Evolutionary conservation across 2,797 vertebrate genomes (phyloP), one percentile per base, ranked within the genome.

Genomic region (Pelodytes ibericus): DNA sequence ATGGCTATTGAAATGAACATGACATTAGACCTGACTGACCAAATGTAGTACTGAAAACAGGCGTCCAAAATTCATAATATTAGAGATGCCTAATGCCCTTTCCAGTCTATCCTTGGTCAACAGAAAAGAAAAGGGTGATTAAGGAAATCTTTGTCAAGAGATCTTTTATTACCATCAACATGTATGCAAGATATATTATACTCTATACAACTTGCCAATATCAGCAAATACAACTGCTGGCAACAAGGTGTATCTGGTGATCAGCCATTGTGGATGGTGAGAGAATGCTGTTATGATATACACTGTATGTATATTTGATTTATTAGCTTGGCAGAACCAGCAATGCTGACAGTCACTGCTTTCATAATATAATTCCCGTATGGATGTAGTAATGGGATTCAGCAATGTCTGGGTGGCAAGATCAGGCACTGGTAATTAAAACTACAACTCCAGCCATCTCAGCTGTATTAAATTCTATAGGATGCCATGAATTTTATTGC

Each of bases 291-390:
- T 18, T 22, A 36, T 33, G 57, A 53, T 29, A 69, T 31, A 27
- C 31, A 53, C 8, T 67, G 62, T 74, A 66, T 26, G 53, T 18
- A 68, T 36, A 24, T 57, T 27, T 68, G 65, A 75, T 75, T 60
- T 68, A 68, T 75, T 68, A 75, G 53, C 44, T 68, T 68, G 56
- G 56, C 39, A 33, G 3, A 61, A 24, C 5, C 53, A 6, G 36
- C 13, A 25, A 36, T 61, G 59, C 57, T 59, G 36, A 49, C 51
- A 67, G 20, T 49, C 24, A 44, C 59, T 20, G 30, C 51, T 51
- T 67, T 36, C 36, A 61, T 13, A 47, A 47, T n/a, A 75, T 41
- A 59, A 67, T 74, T n/a, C 33, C 13, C 30, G 49, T 5, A 44
- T 67, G 18, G 39, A 30, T 57, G 33, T 58, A 51, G 25, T 66